phyloP scores from a whole-genome alignment of 2,888 invertebrate species.

The Marasmarcha lunaedactyla region DNA sequence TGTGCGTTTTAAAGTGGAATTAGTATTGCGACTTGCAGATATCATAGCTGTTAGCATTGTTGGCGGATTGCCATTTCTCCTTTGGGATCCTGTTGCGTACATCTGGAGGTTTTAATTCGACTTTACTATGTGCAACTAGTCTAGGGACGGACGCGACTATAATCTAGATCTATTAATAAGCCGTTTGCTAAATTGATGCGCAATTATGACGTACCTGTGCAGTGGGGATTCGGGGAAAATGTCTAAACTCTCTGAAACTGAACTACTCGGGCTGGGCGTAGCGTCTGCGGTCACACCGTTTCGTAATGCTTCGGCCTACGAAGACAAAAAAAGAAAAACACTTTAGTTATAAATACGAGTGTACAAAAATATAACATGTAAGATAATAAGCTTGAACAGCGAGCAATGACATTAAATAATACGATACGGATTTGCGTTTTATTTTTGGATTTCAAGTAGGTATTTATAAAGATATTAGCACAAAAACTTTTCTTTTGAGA shows the following conservation, averaged over 20 bases:
- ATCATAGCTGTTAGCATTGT: conserved; percentile 39
- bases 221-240: conserved; percentile 91
- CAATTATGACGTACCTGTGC: conserved; percentile 70
- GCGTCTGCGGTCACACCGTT: conserved; percentile 77
- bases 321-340: conserved; percentile 11
- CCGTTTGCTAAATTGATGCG: background rate
- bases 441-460: too few species aligned
- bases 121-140: conserved; percentile 22
- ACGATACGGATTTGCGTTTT: too few species aligned
- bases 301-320: conserved; percentile 63
- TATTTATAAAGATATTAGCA: too few species aligned
- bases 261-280: conserved; percentile 90
- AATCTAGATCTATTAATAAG: conserved; percentile 6
- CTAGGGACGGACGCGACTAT: conserved; percentile 12
- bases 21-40: conserved; percentile 39
- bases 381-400: too few species aligned
- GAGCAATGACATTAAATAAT: too few species aligned
- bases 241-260: conserved; percentile 90
- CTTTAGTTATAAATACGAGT: conserved; percentile 2
- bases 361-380: background rate
- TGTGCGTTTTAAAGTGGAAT: conserved; percentile 52
- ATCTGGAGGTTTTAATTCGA: conserved; percentile 31
- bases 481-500: too few species aligned
- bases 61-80: conserved; percentile 46
- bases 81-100: conserved; percentile 25